These are phyloP conservation scores for Cinclus mexicanus DNA, from an alignment of 2,113 vertebrate genomes.

Conservation along the genomic window DNA sequence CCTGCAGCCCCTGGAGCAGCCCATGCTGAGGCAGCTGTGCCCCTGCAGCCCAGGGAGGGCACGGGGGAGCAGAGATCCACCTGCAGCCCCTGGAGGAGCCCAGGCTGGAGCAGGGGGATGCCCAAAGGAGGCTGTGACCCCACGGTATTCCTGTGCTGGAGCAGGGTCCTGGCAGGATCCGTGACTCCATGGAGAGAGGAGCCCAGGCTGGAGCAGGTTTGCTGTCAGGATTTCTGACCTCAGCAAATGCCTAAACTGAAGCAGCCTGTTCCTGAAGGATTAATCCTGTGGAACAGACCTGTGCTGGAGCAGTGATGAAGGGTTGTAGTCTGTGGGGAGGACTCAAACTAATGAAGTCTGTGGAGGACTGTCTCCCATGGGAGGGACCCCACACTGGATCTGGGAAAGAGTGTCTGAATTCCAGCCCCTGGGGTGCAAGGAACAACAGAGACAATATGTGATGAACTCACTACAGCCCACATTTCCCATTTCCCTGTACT, in stretches of 20 bases:
- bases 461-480: not conserved
- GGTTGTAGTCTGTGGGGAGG: not conserved
- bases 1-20: not conserved
- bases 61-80: not conserved
- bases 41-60: not conserved
- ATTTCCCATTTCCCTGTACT: not conserved
- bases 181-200: no score
- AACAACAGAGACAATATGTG: not conserved
- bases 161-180: not conserved
- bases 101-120: not conserved
- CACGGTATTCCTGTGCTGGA: accelerated
- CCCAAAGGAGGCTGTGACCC: no score
- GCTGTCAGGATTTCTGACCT: not conserved
- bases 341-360: not conserved
- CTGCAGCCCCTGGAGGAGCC: not conserved
- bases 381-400: not conserved
- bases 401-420: accelerated
- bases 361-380: not conserved
- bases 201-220: not conserved
- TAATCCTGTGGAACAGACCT: not conserved
- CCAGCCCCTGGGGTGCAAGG: not conserved
- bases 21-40: not conserved
- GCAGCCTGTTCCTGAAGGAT: not conserved
- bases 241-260: no score
- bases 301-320: not conserved